Conservation (phyloP, 1,140 invertebrate genomes). For the Vanessa atalanta region DNA sequence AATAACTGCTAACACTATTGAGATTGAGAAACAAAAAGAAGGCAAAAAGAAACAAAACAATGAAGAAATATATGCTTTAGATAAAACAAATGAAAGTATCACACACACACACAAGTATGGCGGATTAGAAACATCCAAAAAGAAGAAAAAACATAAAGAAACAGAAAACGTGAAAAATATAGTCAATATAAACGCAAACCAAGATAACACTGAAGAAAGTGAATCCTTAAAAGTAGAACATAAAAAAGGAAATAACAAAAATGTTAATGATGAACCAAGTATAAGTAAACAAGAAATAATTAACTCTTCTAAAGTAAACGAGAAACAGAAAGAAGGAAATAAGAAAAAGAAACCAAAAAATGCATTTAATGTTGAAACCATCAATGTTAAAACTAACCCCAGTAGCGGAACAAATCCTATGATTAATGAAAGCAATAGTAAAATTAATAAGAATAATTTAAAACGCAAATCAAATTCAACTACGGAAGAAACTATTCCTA, state of each 20-base stretch:
- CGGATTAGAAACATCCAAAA: constrained; percentile 11
- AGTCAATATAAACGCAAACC: background rate
- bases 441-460: constrained; percentile 33
- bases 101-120: background rate
- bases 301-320: background rate
- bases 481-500: constrained; percentile 24
- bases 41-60: too few species aligned
- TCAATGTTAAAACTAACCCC: background rate
- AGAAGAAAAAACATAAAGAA: constrained; percentile 18
- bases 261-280: background rate
- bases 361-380: constrained; percentile 7
- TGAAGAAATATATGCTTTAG: background rate
- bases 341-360: constrained; percentile 19
- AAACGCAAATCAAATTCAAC: constrained; percentile 39
- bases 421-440: constrained; percentile 19
- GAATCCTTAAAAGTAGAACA: background rate
- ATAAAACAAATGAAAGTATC: constrained; percentile 18
- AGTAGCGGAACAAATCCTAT: constrained; percentile 22
- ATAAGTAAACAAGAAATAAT: background rate
- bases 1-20: too few species aligned
- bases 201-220: constrained; percentile 7
- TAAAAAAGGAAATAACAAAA: constrained; percentile 1
- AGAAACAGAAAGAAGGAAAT: constrained; percentile 30
- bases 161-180: background rate
- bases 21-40: too few species aligned